Percentiles rank a stretch among this genome's conserved stretches.
These are phyloP conservation scores for Austrofundulus limnaeus DNA, from an alignment of 2,113 vertebrate species.

Conservation along the genomic window DNA sequence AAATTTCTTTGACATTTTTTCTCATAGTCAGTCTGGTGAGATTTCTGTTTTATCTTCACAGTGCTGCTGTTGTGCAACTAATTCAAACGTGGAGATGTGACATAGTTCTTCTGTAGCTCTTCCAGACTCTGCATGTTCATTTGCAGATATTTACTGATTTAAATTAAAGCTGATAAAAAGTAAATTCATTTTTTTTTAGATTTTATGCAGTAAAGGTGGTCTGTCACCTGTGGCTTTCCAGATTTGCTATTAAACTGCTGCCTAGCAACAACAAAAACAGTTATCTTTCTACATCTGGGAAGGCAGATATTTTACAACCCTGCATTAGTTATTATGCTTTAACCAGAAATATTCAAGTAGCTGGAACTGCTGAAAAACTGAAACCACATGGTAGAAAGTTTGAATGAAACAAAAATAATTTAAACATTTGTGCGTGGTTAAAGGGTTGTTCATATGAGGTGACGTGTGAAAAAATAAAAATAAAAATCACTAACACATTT, in stretches of 20 bases:
- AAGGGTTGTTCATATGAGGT: too few species aligned
- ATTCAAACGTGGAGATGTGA: constrained; percentile 23
- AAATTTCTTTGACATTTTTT: constrained; percentile 1
- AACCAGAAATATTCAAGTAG: neutral
- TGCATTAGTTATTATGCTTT: neutral
- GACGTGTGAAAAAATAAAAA: too few species aligned
- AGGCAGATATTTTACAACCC: constrained; percentile 1
- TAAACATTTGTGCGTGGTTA: neutral
- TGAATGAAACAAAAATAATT: neutral
- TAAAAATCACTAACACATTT: too few species aligned
- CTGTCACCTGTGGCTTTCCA: neutral
- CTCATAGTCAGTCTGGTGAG: constrained; percentile 9
- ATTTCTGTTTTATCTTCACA: constrained; percentile 14
- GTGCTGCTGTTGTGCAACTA: constrained; percentile 10
- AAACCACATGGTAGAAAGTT: neutral
- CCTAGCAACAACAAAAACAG: constrained; percentile 28
- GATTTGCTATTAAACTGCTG: constrained; percentile 9
- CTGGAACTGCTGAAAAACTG: neutral
- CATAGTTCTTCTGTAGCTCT: too few species aligned
- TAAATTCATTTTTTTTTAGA: neutral
- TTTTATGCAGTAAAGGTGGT: neutral
- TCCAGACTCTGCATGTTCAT: neutral
- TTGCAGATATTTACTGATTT: neutral
- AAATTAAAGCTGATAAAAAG: neutral
- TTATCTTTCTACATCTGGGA: constrained; percentile 26